These are phyloP conservation scores for Rhagoletis zephyria DNA, from an alignment of 1,140 invertebrate species.

Conservation along the genomic window DNA sequence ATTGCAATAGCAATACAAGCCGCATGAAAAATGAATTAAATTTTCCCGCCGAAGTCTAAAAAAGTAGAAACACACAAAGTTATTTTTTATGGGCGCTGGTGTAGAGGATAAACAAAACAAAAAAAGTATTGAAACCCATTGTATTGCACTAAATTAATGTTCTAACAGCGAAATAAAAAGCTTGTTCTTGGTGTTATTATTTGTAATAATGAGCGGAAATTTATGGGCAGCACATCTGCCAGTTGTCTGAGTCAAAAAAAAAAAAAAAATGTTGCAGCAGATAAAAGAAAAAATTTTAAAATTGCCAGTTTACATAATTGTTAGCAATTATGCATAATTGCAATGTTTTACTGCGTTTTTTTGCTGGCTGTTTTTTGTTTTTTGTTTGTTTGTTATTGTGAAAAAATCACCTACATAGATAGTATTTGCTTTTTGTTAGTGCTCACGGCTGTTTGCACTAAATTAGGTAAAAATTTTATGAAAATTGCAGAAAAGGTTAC, in stretches of 20 bases:
- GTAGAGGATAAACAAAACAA: not conserved
- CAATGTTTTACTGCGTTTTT: not conserved
- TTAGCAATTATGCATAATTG: slow-evolving; percentile 28
- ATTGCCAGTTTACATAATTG: slow-evolving; percentile 27
- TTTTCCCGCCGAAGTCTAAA: not conserved
- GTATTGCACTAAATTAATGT: slow-evolving; percentile 28
- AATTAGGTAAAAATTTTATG: not conserved
- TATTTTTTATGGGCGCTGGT: not conserved
- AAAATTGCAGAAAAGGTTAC: no score
- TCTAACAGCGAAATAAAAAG: not conserved
- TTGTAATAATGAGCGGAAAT: slow-evolving; percentile 30
- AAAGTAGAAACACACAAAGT: not conserved
- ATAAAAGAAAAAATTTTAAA: not conserved
- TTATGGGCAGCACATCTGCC: slow-evolving; percentile 14
- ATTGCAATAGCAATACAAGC: not conserved
- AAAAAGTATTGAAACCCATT: not conserved
- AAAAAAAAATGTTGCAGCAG: not conserved
- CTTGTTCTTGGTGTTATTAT: not conserved
- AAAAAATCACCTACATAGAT: not conserved
- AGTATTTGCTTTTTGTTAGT: not conserved
- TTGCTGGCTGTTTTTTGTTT: not conserved
- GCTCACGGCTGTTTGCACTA: not conserved
- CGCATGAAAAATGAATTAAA: not conserved
- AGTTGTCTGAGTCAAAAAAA: slow-evolving; percentile 7
- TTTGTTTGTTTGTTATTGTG: not conserved